Conservation (phyloP, 2,113 vertebrate genomes). For the Ctenodactylus gundi region DNA sequence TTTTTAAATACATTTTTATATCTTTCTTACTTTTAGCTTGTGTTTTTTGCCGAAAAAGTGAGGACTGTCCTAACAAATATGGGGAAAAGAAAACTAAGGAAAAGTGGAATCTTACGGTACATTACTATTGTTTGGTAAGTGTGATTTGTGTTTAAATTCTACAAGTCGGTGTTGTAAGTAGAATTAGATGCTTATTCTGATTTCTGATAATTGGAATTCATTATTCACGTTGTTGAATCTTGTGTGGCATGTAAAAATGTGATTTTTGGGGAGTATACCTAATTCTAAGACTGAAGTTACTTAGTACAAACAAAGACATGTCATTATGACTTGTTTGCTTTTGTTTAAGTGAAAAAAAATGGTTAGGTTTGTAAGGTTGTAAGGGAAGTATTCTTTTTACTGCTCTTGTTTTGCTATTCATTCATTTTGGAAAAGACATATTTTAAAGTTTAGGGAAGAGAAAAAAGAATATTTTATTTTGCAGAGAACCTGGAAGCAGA, state of each 20-base stretch:
- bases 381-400: not conserved
- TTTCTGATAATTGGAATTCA: conserved; percentile 38
- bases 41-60: conserved; percentile 89
- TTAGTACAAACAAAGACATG: conserved; percentile 8
- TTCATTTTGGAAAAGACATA: conserved; percentile 38
- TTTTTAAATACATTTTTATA: conserved; percentile 27
- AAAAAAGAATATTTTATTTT: conserved; percentile 55
- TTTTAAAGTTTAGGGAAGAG: conserved; percentile 12
- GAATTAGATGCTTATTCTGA: conserved; percentile 27
- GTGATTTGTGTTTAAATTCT: conserved; percentile 44
- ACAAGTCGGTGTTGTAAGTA: conserved; percentile 14
- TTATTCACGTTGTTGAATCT: conserved; percentile 33
- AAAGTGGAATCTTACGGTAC: conserved; percentile 89
- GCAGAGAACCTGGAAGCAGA: conserved; percentile 29
- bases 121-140: conserved; percentile 97
- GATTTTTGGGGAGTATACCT: not conserved
- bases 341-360: not conserved
- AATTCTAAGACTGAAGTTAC: conserved; percentile 41
- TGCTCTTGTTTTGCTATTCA: conserved; percentile 29
- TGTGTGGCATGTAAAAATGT: conserved; percentile 26
- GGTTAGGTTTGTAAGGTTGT: too few relatives aligned
- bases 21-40: conserved; percentile 85
- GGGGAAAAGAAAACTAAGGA: conserved; percentile 92
- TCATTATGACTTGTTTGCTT: conserved; percentile 27
- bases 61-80: conserved; percentile 92